These are phyloP conservation scores for Stichodactyla helianthus DNA, from an alignment of 64 coral and sea anemone genomes.

Conservation along the genomic window DNA sequence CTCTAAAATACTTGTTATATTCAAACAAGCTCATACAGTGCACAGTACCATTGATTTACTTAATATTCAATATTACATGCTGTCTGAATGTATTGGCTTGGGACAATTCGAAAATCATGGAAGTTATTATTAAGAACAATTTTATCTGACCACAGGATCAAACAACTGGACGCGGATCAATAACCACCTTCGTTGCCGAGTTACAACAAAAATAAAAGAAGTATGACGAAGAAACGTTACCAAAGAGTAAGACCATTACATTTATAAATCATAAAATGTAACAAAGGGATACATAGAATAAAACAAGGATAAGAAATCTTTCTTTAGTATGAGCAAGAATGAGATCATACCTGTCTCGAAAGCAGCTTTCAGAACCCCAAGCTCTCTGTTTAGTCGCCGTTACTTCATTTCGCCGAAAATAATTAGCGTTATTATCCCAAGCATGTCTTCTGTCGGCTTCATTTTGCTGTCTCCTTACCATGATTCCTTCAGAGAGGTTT, in stretches of 20 bases:
- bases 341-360: constrained; percentile 61
- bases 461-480: constrained; percentile 88
- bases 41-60: too few relatives aligned
- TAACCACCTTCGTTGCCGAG: neutral
- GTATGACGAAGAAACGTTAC: neutral
- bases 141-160: neutral
- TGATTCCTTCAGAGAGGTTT: constrained; percentile 79
- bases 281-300: neutral
- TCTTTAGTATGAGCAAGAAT: neutral
- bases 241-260: neutral
- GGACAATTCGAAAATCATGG: neutral
- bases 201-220: neutral
- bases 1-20: too few relatives aligned
- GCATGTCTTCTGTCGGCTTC: constrained; percentile 90
- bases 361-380: constrained; percentile 79
- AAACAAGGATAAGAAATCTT: neutral
- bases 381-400: constrained; percentile 94
- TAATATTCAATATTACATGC: too few relatives aligned
- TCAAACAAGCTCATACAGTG: too few relatives aligned
- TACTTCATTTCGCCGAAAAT: constrained; percentile 88
- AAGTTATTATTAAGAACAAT: neutral
- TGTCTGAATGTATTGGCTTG: neutral
- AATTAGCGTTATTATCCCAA: constrained; percentile 88
- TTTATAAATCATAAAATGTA: neutral
- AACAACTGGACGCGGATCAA: neutral